Evolutionary conservation across 2,113 vertebrate genomes (phyloP), one percentile per base, ranked within the genome.

Genomic region (Sinocyclocheilus anshuiensis): DNA sequence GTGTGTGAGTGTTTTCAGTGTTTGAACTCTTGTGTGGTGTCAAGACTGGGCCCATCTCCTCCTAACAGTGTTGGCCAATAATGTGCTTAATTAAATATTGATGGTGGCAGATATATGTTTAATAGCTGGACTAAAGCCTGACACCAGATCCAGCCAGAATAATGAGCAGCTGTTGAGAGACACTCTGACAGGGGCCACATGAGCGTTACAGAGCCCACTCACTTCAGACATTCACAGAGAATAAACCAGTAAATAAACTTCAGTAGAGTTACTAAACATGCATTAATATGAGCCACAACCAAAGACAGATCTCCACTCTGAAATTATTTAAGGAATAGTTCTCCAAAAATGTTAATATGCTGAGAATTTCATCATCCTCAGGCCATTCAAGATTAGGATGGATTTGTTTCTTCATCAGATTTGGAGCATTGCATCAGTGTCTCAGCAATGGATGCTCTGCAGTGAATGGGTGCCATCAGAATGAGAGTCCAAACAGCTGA

Each of bases 21-120:
- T 87, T 83, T 86, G 75, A 33, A 53, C 65, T 90, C 89, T 9
- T 93, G 89, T 92, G 91, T 91, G 92, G 90, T 90, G 74, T 94
- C 92, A 94, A 88, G 93, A 93, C 84, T 91, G 89, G 90, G 85
- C 91, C 90, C 88, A 92, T 94, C 93, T 93, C 92, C 91, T 94
- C 91, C 90, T 92, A 92, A 91, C 92, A 94, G 94, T 94, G 94
- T 94, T 92, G 91, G 55, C 85, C 87, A 92, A 94, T 95, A 95
- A 95, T 94, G 93, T 89, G 91, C 91, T 91, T 92, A 92, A 94
- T 96, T 93, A 96, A 95, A 95, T 94, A 96, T 95, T 93, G 92
- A 95, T 95, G 93, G 91, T 79, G 87, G 86, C 89, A 89, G 89
- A 89, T 94, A 94, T 94, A 94, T 95, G 93, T 95, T 95, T 93